Conservation (phyloP, 2,797 vertebrate species). For the Sphenodon punctatus region DNA sequence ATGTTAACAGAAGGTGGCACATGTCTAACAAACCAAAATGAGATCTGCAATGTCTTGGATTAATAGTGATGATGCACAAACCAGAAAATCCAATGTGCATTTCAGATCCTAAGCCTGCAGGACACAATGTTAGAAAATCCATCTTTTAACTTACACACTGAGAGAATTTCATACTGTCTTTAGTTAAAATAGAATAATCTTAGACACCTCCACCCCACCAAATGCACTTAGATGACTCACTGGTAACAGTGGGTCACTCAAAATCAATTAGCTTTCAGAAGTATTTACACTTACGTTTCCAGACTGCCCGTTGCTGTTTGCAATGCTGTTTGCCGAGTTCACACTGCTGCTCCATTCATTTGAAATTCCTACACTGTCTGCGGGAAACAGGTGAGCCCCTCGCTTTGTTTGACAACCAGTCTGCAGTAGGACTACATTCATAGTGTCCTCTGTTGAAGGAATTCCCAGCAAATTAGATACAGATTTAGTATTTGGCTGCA, state of each 20-base stretch:
- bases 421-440: constrained; percentile 84
- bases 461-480: constrained; percentile 72
- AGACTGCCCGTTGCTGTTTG: constrained; percentile 82
- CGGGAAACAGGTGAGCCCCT: constrained; percentile 78
- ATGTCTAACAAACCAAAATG: not conserved
- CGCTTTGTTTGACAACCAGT: constrained; percentile 80
- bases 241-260: no score
- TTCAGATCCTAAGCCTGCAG: not conserved
- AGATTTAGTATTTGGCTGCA: constrained; percentile 23
- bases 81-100: not conserved
- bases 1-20: not conserved
- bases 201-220: no score
- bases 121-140: not conserved
- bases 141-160: not conserved
- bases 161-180: no score
- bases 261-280: constrained; percentile 16
- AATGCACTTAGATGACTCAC: no score
- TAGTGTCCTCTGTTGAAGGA: constrained; percentile 82
- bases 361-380: constrained; percentile 78
- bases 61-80: not conserved
- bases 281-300: constrained; percentile 79
- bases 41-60: not conserved
- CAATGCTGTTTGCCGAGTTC: constrained; percentile 71
- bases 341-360: constrained; percentile 85
- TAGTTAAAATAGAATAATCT: no score